Percentiles rank a stretch among this genome's conserved stretches.
Conservation (phyloP, 2,888 invertebrate species). For the Pomacea canaliculata region DNA sequence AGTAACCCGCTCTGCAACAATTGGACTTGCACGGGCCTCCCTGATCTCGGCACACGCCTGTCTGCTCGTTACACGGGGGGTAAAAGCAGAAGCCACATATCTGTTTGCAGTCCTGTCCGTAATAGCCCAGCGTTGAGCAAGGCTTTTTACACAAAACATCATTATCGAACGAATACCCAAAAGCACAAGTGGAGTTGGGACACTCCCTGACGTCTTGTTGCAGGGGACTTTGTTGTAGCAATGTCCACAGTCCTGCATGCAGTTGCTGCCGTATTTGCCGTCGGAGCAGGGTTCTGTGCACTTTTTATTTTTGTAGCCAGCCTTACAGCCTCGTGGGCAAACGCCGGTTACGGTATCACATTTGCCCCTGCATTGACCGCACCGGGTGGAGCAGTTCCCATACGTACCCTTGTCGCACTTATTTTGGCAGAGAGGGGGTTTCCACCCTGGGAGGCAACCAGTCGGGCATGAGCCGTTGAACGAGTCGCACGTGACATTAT, state of each 20-base stretch:
- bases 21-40: not conserved
- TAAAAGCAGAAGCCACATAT: not conserved
- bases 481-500: not conserved
- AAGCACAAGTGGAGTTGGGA: no score
- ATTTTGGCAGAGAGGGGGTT: not conserved
- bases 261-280: not conserved
- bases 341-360: not conserved
- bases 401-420: not conserved
- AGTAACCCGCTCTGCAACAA: not conserved
- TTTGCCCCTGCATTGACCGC: not conserved
- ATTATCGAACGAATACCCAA: no score
- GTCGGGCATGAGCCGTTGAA: not conserved
- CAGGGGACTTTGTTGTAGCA: no score
- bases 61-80: not conserved
- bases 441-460: not conserved
- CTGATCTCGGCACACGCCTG: not conserved
- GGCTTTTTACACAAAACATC: no score
- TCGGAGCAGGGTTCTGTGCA: not conserved
- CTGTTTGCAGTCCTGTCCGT: not conserved
- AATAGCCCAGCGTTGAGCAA: no score
- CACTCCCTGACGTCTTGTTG: no score
- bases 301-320: not conserved
- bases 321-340: not conserved
- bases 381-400: not conserved
- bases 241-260: no score